phyloP scores from a whole-genome alignment of 53 echinoderm and acorn worm species.

The Hippasteria phrygiana region DNA sequence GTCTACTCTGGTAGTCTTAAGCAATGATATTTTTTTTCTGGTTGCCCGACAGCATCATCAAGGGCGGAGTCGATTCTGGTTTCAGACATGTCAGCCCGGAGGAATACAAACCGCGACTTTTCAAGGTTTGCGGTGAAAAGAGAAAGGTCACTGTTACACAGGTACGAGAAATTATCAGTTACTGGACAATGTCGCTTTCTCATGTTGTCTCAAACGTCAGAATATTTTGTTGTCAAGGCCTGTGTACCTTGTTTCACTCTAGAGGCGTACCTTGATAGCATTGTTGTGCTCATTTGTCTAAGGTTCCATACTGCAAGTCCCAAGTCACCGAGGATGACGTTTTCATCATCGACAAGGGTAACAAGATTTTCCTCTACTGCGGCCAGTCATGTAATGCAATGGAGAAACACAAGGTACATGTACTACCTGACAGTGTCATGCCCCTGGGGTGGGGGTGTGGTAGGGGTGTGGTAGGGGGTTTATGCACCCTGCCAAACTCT shows the following conservation, averaged over 20 bases:
- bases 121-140: conserved; percentile 33
- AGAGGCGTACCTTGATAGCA: no score
- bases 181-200: no score
- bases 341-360: conserved; percentile 57
- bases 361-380: conserved; percentile 26
- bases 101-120: conserved; percentile 73
- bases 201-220: no score
- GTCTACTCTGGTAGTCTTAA: background rate
- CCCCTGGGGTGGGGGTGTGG: background rate
- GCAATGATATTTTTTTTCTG: background rate
- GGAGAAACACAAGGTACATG: conserved; percentile 40
- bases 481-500: no score
- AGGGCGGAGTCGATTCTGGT: conserved; percentile 77
- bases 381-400: background rate
- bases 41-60: conserved; percentile 49
- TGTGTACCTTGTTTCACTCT: no score
- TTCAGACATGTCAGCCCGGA: conserved; percentile 78
- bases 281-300: background rate
- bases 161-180: background rate
- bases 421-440: no score
- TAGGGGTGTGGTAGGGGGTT: no score
- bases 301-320: conserved; percentile 33
- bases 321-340: conserved; percentile 45
- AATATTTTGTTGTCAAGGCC: no score
- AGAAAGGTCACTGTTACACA: conserved; percentile 12